These are phyloP conservation scores for Drosophila trichaetosa DNA, from an alignment of 2,888 invertebrate genomes.

Conservation along the genomic window DNA sequence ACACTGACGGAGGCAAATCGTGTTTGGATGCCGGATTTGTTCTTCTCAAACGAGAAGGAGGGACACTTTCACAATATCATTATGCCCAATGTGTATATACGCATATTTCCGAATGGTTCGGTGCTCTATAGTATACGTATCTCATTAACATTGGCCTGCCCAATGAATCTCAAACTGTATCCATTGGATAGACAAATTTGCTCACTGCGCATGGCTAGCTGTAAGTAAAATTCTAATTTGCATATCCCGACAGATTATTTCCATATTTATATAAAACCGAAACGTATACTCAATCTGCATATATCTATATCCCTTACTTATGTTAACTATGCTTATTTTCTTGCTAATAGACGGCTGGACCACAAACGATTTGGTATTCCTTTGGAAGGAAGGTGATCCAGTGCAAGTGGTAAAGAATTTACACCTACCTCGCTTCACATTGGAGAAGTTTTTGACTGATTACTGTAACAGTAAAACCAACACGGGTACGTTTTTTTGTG, in stretches of 20 bases:
- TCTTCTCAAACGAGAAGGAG: constrained; percentile 99
- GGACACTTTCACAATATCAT: constrained; percentile 99
- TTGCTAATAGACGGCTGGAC: constrained; percentile 95
- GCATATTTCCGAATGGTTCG: constrained; percentile 97
- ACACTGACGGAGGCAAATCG: constrained; percentile 97
- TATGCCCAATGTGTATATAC: constrained; percentile 98
- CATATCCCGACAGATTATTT: neutral
- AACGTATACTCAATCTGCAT: neutral
- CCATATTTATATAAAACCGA: neutral
- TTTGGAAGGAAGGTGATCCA: constrained; percentile 98
- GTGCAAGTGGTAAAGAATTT: constrained; percentile 97
- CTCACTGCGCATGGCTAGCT: constrained; percentile 97
- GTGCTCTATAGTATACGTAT: constrained; percentile 99
- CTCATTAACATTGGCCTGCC: constrained; percentile 97
- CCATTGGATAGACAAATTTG: constrained; percentile 98
- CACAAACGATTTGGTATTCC: constrained; percentile 96
- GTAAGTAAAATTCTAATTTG: constrained; percentile 88
- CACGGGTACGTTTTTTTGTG: constrained; percentile 89
- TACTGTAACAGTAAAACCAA: constrained; percentile 98
- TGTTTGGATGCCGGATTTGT: constrained; percentile 99
- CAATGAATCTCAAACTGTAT: constrained; percentile 98
- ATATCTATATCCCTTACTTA: neutral
- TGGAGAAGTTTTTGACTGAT: constrained; percentile 97
- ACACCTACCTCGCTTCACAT: constrained; percentile 96
- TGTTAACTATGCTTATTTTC: neutral